Evolutionary conservation across 2,113 vertebrate genomes (phyloP), one percentile per base, ranked within the genome.

Genomic region (Indicator indicator): DNA sequence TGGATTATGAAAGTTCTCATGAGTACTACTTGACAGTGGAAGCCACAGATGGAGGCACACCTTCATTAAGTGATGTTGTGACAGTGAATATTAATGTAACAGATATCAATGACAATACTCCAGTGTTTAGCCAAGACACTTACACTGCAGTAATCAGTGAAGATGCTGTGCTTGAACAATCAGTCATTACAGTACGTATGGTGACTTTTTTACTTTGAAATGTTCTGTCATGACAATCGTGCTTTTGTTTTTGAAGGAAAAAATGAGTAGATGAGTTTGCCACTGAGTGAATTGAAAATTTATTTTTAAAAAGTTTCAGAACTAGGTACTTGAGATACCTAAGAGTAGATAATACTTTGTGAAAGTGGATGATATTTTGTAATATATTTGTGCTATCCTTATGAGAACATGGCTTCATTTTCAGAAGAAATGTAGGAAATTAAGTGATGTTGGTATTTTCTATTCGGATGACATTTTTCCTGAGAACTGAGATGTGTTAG

Each of bases 21-120:
- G 99, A 99, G 55, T 99, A 99, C 96, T 99, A 99, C 96, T 97
- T 99, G 92, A 99, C 99, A 2, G 94, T 99, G 17, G 99, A 99
- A 96, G 99, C 99, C 70, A 98, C 98, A 16, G 99, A 99, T 63
- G 99, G 99, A 32, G 99, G 99, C 80, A 98, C 98, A 0, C 99
- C 99, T 8, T 98, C 99, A 0, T 94, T 99, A 56, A 99, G 98
- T 40, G 99, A 99, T 83, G 98, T 99, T 82, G 98, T 99, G 12
- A 98, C 99, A 1, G 98, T 99, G 93, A 99, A 98, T 97, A 98
- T 99, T 90, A 99, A 99, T 23, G 97, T 99, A 76, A 99, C 99
- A 0, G 99, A 99, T 69, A 97, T 99, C 91, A 99, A 99, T 10
- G 99, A 99, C 96, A 99, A 99, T 94, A 96, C 91, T 21, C 99